phyloP scores from a whole-genome alignment of 92 coral and sea anemone genomes.

The Palythoa caribaeorum region DNA sequence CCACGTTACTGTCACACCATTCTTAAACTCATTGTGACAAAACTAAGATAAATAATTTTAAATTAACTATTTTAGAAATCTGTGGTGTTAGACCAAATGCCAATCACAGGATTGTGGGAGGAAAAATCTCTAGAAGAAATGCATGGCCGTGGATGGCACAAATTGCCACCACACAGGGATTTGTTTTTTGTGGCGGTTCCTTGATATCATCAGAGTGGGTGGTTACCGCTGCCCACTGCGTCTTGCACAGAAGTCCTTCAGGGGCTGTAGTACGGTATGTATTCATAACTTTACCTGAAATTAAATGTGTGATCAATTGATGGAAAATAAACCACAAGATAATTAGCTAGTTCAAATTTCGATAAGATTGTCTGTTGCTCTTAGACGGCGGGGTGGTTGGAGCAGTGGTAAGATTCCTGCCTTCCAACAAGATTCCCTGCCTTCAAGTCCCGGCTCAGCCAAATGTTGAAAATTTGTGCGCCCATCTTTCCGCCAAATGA shows the following conservation, averaged over 20 bases:
- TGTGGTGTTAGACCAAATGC: constrained; percentile 6
- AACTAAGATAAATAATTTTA: no score
- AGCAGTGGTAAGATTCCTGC: no score
- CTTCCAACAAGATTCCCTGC: no score
- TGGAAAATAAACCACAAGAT: no score
- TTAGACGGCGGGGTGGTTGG: no score
- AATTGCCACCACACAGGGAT: neutral
- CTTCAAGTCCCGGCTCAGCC: no score
- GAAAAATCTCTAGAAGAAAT: constrained; percentile 4
- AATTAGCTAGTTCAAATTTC: no score
- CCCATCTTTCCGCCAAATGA: no score
- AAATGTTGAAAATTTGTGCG: no score
- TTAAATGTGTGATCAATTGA: no score
- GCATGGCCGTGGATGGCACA: constrained; percentile 36
- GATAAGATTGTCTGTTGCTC: no score
- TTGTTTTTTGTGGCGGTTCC: constrained; percentile 35
- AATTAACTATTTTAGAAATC: neutral
- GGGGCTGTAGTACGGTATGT: constrained; percentile 9
- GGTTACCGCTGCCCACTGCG: constrained; percentile 41
- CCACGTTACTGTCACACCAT: no score
- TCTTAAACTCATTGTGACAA: neutral
- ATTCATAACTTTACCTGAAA: neutral
- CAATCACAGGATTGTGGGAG: constrained; percentile 24
- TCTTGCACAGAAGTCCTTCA: neutral
- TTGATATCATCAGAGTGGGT: constrained; percentile 35